phyloP scores from a whole-genome alignment of 2,888 invertebrate genomes.

The Branchellion lobata region DNA sequence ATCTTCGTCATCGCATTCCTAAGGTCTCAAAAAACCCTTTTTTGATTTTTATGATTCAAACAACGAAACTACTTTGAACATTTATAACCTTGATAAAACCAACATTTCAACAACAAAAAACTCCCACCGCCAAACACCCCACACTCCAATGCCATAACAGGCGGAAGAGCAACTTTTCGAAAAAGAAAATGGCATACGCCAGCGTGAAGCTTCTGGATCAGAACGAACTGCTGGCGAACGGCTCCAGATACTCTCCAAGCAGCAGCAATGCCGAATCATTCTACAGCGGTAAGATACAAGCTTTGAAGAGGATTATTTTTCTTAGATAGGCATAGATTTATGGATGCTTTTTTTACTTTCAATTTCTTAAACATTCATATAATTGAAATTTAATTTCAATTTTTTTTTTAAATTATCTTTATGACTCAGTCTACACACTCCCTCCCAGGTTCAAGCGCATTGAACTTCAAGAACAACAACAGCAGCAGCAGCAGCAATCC shows the following conservation, averaged over 20 bases:
- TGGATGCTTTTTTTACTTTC: neutral
- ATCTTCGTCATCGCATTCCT: slow-evolving; percentile 12
- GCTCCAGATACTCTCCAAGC: neutral
- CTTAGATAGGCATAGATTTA: neutral
- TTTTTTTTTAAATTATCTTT: too few species aligned
- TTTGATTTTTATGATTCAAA: too few species aligned
- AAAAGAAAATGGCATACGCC: neutral
- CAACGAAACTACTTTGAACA: too few species aligned
- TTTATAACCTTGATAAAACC: too few species aligned
- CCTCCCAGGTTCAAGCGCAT: neutral
- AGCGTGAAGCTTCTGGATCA: neutral
- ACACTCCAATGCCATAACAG: neutral
- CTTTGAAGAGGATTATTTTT: neutral
- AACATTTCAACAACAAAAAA: too few species aligned
- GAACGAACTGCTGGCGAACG: neutral
- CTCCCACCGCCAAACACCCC: too few species aligned
- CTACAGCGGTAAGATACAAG: neutral
- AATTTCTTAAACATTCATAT: neutral
- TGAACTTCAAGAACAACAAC: neutral
- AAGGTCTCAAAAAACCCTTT: neutral
- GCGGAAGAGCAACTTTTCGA: neutral
- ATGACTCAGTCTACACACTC: neutral
- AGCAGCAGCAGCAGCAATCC: neutral
- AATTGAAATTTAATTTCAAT: neutral
- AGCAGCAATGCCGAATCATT: neutral